Conservation (phyloP, 2,113 vertebrate genomes). For the Leucoraja erinaceus region DNA sequence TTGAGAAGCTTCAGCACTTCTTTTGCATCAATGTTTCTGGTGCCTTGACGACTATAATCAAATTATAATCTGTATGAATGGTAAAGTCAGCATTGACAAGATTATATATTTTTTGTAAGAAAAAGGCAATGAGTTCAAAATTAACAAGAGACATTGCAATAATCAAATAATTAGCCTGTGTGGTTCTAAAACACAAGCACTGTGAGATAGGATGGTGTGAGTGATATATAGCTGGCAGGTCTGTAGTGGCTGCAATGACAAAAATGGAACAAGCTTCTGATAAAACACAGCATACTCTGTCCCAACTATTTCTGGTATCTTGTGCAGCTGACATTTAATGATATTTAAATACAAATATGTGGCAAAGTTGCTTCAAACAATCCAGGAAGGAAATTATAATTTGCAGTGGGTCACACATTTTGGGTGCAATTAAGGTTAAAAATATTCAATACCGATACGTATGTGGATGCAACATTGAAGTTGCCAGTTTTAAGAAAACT, state of each 20-base stretch:
- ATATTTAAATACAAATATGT: neutral
- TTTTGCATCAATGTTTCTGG: neutral
- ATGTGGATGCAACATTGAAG: neutral
- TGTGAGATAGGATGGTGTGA: conserved; percentile 40
- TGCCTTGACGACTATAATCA: neutral
- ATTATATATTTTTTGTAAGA: neutral
- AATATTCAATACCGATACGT: neutral
- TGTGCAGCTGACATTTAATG: neutral
- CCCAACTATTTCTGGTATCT: conserved; percentile 27
- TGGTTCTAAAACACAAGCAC: neutral
- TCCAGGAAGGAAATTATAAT: neutral
- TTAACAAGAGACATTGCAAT: neutral
- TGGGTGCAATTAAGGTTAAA: neutral
- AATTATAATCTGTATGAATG: neutral
- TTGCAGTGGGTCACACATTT: neutral
- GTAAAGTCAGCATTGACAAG: neutral
- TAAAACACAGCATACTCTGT: neutral
- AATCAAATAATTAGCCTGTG: neutral
- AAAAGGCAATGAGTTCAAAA: neutral
- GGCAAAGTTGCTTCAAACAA: neutral
- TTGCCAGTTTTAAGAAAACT: neutral
- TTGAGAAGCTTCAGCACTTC: neutral
- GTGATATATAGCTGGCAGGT: conserved; percentile 39
- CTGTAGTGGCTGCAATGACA: conserved; percentile 28
- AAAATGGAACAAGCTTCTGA: conserved; percentile 15